Percentiles rank a stretch among this genome's conserved stretches.
These are phyloP conservation scores for Ischnus inquisitorius DNA, from an alignment of 2,888 invertebrate species.

Conservation along the genomic window DNA sequence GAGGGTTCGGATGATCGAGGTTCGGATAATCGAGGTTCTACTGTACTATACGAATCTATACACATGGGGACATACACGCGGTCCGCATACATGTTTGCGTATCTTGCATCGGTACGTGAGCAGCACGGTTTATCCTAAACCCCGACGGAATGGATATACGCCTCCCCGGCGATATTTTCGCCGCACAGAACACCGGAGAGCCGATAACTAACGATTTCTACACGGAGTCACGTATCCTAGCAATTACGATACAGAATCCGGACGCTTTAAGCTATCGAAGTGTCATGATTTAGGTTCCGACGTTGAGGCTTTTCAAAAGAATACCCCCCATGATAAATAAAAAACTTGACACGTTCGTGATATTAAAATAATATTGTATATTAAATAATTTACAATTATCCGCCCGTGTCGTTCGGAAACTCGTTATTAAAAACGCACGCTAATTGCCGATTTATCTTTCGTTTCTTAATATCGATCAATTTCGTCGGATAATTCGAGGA, in stretches of 20 bases:
- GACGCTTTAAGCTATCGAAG: neutral
- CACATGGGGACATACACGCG: conserved; percentile 7
- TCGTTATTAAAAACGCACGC: too few relatives aligned
- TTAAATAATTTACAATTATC: too few relatives aligned
- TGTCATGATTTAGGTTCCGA: neutral
- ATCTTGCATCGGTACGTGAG: neutral
- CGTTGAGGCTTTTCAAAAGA: too few relatives aligned
- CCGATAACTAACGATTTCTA: conserved; percentile 61
- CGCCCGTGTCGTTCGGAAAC: too few relatives aligned
- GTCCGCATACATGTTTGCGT: neutral
- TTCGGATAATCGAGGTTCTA: too few relatives aligned
- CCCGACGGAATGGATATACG: conserved; percentile 34
- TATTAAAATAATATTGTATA: too few relatives aligned
- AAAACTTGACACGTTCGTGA: too few relatives aligned
- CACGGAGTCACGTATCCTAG: neutral
- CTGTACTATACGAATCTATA: neutral
- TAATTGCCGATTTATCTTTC: too few relatives aligned
- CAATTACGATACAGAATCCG: neutral
- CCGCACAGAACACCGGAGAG: conserved; percentile 17
- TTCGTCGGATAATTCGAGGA: too few relatives aligned
- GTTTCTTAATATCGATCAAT: too few relatives aligned
- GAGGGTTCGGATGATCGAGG: too few relatives aligned
- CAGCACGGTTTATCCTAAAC: neutral
- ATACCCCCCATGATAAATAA: too few relatives aligned
- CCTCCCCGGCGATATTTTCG: conserved; percentile 58